Conservation (phyloP, 2,113 vertebrate species). For the Ascaphus truei region DNA sequence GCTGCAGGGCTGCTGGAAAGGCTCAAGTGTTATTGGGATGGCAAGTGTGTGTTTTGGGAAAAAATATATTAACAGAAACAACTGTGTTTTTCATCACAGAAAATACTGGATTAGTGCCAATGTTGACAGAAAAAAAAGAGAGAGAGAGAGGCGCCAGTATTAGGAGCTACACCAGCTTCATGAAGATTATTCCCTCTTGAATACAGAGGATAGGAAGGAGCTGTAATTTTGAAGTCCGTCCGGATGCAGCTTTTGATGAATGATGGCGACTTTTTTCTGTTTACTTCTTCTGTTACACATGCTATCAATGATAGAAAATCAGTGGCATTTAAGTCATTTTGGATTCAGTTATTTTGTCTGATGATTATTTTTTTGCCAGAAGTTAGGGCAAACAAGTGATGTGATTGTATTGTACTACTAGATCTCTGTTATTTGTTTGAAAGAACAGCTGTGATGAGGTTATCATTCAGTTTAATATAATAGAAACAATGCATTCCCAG, state of each 20-base stretch:
- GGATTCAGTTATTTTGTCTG: background rate
- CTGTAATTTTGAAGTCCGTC: background rate
- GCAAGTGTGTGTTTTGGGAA: constrained; percentile 11
- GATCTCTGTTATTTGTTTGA: background rate
- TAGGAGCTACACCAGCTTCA: constrained; percentile 1
- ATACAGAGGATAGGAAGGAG: background rate
- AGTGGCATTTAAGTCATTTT: background rate
- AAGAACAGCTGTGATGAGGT: constrained; percentile 9
- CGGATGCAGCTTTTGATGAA: constrained; percentile 7
- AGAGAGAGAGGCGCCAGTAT: constrained; percentile 20
- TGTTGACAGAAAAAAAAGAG: background rate
- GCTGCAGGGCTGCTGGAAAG: background rate
- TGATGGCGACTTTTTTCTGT: background rate
- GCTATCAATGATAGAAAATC: background rate
- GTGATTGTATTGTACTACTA: background rate
- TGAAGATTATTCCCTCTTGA: constrained; percentile 1
- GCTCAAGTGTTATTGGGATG: background rate
- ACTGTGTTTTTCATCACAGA: constrained; percentile 25
- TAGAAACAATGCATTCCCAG: too few species aligned
- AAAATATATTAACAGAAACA: constrained; percentile 25
- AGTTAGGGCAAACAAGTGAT: background rate
- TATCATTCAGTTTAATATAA: constrained; percentile 4
- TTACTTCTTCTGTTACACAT: background rate
- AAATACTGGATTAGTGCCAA: constrained; percentile 9
- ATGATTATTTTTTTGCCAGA: background rate